Evolutionary conservation across 2,797 vertebrate species (phyloP), one percentile per base, ranked within the genome.

Genomic region (Vireo griseus): DNA sequence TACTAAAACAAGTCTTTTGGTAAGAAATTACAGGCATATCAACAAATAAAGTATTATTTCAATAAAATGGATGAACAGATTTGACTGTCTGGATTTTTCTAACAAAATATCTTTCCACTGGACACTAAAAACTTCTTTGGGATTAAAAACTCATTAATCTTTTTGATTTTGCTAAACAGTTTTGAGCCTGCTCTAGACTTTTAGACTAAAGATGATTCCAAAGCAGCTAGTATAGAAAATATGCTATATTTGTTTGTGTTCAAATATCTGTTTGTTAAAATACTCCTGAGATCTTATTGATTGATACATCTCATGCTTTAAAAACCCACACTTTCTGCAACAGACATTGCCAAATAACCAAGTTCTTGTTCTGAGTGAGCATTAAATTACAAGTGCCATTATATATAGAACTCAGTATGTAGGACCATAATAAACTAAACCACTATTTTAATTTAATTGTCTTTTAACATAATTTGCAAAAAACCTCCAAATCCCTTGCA

Each of bases 401-500:
- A 16, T 66, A 48, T 39, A 69, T 4, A 62, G 8, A 77, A 37
- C 5, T 37, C 55, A 54, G 7, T 45, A 35, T 4, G 4, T 37
- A 73, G 16, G 47, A 33, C 0, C 0, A 7, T 18, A 69, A 45
- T 9, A 84, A 73, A 45, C 2, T 8, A 72, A 58, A 51, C 8
- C 1, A 37, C 11, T 20, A 0, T 61, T 51, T 54, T 22, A 24
- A 39, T 66, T 85, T 86, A 40, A 4, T 52, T 72, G 51, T 40
- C 4, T 85, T 77, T 80, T 50, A 58, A 26, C 8, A 45, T 8
- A 57, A 54, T 50, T 66, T 61, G 13, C 2, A 21, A 73, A 65
- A 50, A 9, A 13, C 1, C 1, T 13, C 13, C 2, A 29, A 16
- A 5, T 2, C 5, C 9, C 18, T 33, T 48, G 1, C 1, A 24